A percentile compares a stretch with the other conserved stretches of the same genome.
Evolutionary conservation across 2,888 invertebrate genomes (phyloP).

Genomic region (Meiosimyza platycephala): DNA sequence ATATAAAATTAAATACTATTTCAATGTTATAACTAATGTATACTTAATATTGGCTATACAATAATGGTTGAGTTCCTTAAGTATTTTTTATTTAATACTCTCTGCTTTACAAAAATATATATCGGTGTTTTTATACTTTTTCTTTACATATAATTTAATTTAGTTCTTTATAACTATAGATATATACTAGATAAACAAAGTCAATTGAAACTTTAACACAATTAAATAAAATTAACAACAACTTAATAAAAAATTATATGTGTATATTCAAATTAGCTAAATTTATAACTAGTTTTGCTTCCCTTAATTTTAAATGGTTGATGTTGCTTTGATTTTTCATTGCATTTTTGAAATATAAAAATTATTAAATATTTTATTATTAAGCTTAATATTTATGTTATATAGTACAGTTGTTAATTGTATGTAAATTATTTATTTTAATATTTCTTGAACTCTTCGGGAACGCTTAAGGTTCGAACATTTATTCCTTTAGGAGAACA

Average conservation of each 20-base stretch:
- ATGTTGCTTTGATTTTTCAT: conserved; percentile 9
- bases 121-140: conserved; percentile 51
- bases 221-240: background rate
- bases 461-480: no score
- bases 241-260: background rate
- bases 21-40: background rate
- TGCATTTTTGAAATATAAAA: conserved; percentile 19
- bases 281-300: conserved; percentile 7
- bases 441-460: no score
- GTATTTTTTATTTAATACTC: background rate
- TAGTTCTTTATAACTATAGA: background rate
- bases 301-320: background rate
- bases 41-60: conserved; percentile 30
- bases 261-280: conserved; percentile 10
- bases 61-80: background rate
- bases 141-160: conserved; percentile 18
- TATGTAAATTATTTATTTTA: no score
- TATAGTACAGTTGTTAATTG: background rate
- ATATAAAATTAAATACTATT: background rate
- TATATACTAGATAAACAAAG: background rate
- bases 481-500: no score
- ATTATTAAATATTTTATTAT: background rate
- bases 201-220: background rate
- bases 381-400: background rate
- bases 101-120: conserved; percentile 50